A percentile compares a stretch with the other conserved stretches of the same genome.
phyloP scores from a whole-genome alignment of 2,888 invertebrate species.

The Platycnemis pennipes region DNA sequence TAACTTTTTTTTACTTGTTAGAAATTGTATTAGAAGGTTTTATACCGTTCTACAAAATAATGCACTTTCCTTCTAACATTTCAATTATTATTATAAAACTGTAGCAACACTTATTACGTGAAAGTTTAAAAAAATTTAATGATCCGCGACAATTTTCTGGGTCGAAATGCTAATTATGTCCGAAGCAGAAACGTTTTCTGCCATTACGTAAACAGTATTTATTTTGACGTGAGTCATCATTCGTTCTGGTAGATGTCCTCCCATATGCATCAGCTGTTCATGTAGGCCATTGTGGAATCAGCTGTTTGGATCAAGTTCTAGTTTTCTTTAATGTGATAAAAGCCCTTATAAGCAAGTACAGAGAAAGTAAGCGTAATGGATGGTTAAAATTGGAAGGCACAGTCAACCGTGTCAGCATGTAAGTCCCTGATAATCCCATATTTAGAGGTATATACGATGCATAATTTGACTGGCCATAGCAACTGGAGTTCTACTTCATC shows the following conservation, averaged over 20 bases:
- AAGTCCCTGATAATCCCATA: not conserved
- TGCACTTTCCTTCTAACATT: no score
- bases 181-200: not conserved
- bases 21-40: no score
- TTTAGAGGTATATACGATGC: not conserved
- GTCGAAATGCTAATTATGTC: not conserved
- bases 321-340: not conserved
- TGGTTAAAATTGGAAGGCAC: not conserved
- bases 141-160: not conserved
- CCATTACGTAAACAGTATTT: constrained; percentile 30
- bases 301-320: constrained; percentile 37
- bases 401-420: not conserved
- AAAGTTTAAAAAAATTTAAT: not conserved
- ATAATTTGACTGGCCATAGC: not conserved
- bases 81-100: no score
- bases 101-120: no score
- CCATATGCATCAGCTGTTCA: constrained; percentile 58
- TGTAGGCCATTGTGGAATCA: constrained; percentile 56
- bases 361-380: not conserved
- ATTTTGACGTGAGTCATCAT: constrained; percentile 24
- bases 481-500: not conserved
- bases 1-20: not conserved
- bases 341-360: not conserved
- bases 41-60: no score
- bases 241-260: constrained; percentile 28